Evolutionary conservation across 2,797 vertebrate species (phyloP), one percentile per base, ranked within the genome.

Genomic region (Halcyon smyrnensis): DNA sequence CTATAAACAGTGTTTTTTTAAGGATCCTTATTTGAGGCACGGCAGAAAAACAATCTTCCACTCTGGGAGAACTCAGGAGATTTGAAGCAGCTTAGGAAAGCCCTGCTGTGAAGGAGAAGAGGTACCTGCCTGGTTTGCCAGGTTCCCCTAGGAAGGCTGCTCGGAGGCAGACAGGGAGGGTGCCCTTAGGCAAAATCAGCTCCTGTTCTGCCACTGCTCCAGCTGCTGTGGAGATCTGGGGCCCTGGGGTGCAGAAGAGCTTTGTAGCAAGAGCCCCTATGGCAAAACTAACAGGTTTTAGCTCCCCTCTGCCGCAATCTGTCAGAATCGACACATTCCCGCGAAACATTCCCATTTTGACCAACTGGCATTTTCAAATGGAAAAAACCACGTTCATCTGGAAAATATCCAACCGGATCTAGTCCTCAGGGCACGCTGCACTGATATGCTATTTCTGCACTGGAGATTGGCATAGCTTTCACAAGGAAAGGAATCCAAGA

Each of bases 241-340:
- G 11, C 12, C 12, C 54, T 63, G 46, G 7, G 32, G 11, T 23
- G 27, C 0, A 0, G 25, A 76, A 25, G 4, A 14, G 8, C 18
- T 87, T 74, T 83, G 51, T 17, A 63, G 21, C 3, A 1, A 75
- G 73, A n/a, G 2, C 4, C 3, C 25, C 34, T 4, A 12, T 16
- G 43, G 51, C 11, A 92, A 56, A 79, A 63, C 28, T 46, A 43
- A 25, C 0, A 6, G 8, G 3, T 45, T 90, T 87, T 64, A 77
- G 65, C 37, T 65, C 46, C 13, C 19, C 59, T 17, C 28, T 62
- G 16, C 41, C 74, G 20, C 46, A 57, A 7, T 59, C 75, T 74
- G 43, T 65, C 63, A 79, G 36, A 59, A 79, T 43, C 0, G 0
- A 57, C 34, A 65, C 10, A 27, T 62, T 51, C 30, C 48, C n/a